Evolutionary conservation across 1,140 invertebrate genomes (phyloP).

Genomic region (Parapsyche elsis): DNA sequence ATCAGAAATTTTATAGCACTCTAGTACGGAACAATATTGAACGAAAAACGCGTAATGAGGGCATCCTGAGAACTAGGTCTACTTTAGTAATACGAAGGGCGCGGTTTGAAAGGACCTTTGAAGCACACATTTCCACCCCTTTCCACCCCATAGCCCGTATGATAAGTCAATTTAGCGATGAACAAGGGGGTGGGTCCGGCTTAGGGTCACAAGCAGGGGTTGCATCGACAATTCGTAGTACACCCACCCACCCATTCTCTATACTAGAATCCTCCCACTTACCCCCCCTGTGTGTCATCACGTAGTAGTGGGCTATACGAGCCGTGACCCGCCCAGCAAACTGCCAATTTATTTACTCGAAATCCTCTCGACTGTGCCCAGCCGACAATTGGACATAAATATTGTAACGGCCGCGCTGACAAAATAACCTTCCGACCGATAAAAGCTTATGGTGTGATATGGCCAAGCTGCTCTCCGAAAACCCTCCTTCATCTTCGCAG

Average conservation of each 20-base stretch:
- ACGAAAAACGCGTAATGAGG: no score
- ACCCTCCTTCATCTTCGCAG: not conserved
- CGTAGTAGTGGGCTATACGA: constrained; percentile 45
- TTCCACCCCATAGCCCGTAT: not conserved
- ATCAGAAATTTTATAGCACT: no score
- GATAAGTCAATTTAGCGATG: constrained; percentile 35
- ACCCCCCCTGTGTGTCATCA: constrained; percentile 42
- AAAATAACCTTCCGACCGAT: constrained; percentile 39
- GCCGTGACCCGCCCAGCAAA: constrained; percentile 52
- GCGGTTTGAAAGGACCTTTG: no score
- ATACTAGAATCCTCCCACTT: not conserved
- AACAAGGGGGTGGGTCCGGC: not conserved
- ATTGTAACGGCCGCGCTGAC: constrained; percentile 34
- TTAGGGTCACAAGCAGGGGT: constrained; percentile 11
- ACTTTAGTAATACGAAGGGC: no score
- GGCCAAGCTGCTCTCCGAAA: not conserved
- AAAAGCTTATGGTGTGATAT: constrained; percentile 32
- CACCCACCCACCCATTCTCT: constrained; percentile 14
- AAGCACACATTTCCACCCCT: not conserved
- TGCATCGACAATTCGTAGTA: not conserved
- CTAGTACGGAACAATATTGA: no score
- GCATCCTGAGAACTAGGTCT: no score
- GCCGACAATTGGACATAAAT: constrained; percentile 39
- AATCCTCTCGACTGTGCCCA: constrained; percentile 51
- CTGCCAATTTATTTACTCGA: constrained; percentile 55